Evolutionary conservation across 2,888 invertebrate species (phyloP), one percentile per base, ranked within the genome.

Genomic region (Tethea ocularis): DNA sequence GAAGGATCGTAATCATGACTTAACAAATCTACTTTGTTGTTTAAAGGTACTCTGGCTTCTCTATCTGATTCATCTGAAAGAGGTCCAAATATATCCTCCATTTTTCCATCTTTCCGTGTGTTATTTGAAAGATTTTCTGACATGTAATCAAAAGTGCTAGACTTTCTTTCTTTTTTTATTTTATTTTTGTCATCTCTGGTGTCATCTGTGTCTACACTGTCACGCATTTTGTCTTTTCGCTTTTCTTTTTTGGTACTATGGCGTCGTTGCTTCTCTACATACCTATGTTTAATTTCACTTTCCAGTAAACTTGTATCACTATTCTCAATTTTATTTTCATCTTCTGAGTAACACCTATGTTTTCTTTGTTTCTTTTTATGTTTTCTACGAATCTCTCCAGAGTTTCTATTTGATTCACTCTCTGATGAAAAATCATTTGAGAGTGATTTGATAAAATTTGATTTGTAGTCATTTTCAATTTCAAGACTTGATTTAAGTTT

Each of bases 61-160:
- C 78, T 86, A 63, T 93, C 93, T 1, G 93, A 93, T 51, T 97
- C 96, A 75, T 97, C 97, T 0, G 97, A 97, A 62, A 97, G 91
- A 13, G 97, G 96, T 0, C 97, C 97, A 86, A 97, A 97, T 63
- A 97, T 97, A 71, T 97, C 97, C 83, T 97, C 97, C 96, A 97
- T 96, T 86, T 97, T 96, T 26, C 95, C 97, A 69, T 96, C 96
- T 63, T 96, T 95, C 72, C 96, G 95, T 0, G 85, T 76, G 58
- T 77, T 82, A 68, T 77, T 88, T 23, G 81, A 70, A 59, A 78
- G 61, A n/a, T 72, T 67, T 52, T 93, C 92, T 38, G 77, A 63
- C 13, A 69, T 58, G 53, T 75, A 70, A 57, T 91, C 91, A 68
- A 81, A 83, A 20, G 74, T 68, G 57, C 71, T 79, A 4, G 77